These are phyloP conservation scores for Martes flavigula DNA, from an alignment of 2,797 vertebrate species.

Conservation along the genomic window DNA sequence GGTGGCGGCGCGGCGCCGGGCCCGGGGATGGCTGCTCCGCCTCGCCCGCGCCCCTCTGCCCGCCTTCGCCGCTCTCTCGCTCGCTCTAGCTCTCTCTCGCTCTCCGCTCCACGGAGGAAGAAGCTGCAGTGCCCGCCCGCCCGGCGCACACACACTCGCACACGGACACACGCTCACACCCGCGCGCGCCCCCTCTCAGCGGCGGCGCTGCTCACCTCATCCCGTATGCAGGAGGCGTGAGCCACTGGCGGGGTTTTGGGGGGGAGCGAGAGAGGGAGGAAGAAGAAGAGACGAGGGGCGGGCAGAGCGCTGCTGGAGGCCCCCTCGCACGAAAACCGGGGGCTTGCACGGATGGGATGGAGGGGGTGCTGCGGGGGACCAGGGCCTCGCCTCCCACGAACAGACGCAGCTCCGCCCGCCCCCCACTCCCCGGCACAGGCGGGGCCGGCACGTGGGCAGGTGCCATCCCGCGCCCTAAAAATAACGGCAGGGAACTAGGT, in stretches of 20 bases:
- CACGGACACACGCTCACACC: conserved; percentile 85
- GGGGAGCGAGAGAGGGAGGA: conserved; percentile 34
- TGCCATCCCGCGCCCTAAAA: conserved; percentile 82
- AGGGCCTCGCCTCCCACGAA: conserved; percentile 67
- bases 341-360: conserved; percentile 63
- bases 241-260: conserved; percentile 77
- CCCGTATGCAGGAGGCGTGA: conserved; percentile 90
- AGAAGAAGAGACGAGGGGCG: conserved; percentile 39
- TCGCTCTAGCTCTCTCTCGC: conserved; percentile 71
- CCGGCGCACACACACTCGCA: conserved; percentile 85
- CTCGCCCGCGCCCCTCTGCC: conserved; percentile 77
- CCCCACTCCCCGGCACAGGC: conserved; percentile 67
- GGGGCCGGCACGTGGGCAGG: conserved; percentile 80
- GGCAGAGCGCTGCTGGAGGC: conserved; percentile 42
- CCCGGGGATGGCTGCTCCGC: conserved; percentile 76
- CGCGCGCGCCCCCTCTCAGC: conserved; percentile 81
- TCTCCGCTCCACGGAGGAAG: conserved; percentile 84
- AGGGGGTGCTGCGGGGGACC: conserved; percentile 56
- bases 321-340: conserved; percentile 67
- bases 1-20: conserved; percentile 82
- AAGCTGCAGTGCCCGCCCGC: conserved; percentile 90
- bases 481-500: conserved; percentile 81
- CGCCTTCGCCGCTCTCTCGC: conserved; percentile 67
- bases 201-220: conserved; percentile 90
- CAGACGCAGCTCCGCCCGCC: conserved; percentile 73